phyloP scores from a whole-genome alignment of 2,797 vertebrate genomes.

The Lemur catta region DNA sequence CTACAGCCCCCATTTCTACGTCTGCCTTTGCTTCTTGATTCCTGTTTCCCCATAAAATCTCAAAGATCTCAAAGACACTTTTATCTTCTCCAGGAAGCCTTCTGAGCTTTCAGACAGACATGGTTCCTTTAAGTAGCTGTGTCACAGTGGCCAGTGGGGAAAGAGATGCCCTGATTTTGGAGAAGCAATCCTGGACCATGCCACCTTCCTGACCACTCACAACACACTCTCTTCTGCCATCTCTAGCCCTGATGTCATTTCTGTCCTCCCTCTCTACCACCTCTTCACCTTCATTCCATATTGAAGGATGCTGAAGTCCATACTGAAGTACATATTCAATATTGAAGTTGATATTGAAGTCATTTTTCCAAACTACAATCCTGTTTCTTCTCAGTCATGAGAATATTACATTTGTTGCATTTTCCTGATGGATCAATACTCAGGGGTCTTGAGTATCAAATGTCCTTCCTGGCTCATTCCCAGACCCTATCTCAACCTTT shows the following conservation, averaged over 20 bases:
- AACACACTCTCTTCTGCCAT: not conserved
- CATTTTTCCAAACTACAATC: not conserved
- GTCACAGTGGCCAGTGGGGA: not conserved
- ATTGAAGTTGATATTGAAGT: not conserved
- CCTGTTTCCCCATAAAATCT: not conserved
- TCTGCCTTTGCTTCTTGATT: not conserved
- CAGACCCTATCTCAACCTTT: not conserved
- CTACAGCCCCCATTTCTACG: not conserved
- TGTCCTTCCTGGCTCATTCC: not conserved
- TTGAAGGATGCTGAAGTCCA: not conserved
- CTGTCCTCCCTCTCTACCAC: not conserved
- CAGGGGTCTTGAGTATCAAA: not conserved
- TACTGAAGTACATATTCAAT: not conserved
- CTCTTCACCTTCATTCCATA: not conserved
- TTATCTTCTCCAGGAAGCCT: not conserved
- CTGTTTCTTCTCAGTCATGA: not conserved
- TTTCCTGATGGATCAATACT: not conserved
- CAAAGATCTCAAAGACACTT: conserved; percentile 1
- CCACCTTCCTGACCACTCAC: not conserved
- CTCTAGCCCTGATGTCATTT: not conserved
- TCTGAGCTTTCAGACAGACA: not conserved
- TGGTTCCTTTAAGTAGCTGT: not conserved
- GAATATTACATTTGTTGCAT: not conserved
- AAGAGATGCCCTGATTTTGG: not conserved
- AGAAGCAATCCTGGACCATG: not conserved